A percentile compares a stretch with the other conserved stretches of the same genome.
These are phyloP conservation scores for Luehdorfia chinensis DNA, from an alignment of 1,140 invertebrate genomes.

Conservation along the genomic window DNA sequence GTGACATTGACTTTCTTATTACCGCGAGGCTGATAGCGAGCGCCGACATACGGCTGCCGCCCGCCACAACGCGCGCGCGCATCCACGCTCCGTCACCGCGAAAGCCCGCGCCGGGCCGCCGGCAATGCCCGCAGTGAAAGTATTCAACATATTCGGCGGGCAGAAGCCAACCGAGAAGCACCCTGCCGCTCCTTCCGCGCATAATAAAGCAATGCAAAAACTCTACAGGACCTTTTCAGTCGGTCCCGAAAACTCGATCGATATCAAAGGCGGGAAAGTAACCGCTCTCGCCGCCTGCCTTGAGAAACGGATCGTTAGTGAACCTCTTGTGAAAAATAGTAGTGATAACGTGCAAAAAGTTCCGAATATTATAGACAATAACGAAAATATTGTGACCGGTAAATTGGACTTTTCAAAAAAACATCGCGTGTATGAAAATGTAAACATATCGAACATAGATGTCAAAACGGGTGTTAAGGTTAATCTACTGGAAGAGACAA, in stretches of 20 bases:
- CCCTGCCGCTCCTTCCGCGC: conserved; percentile 37
- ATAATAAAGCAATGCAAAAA: conserved; percentile 65
- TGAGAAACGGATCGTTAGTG: conserved; percentile 57
- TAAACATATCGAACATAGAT: conserved; percentile 45
- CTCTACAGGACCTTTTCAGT: conserved; percentile 76
- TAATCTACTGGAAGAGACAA: conserved; percentile 56
- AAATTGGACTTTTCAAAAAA: conserved; percentile 36
- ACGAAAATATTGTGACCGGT: conserved; percentile 39
- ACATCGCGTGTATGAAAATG: conserved; percentile 71
- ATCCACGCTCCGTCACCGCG: conserved; percentile 54
- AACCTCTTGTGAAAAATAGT: conserved; percentile 49
- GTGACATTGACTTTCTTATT: conserved; percentile 72
- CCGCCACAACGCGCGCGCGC: conserved; percentile 63
- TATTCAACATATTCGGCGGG: conserved; percentile 70
- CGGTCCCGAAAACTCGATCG: conserved; percentile 47
- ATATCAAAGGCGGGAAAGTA: conserved; percentile 65
- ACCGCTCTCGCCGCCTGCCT: conserved; percentile 66
- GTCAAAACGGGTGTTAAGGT: conserved; percentile 28
- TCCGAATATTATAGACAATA: conserved; percentile 46
- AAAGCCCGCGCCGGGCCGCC: conserved; percentile 59
- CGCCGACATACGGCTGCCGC: conserved; percentile 55
- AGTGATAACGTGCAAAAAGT: conserved; percentile 64
- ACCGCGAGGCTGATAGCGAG: conserved; percentile 42
- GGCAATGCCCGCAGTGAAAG: conserved; percentile 76
- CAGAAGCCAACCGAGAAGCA: conserved; percentile 71